Evolutionary conservation across 1,140 invertebrate species (phyloP), one percentile per base, ranked within the genome.

Genomic region (Phortica variegata): DNA sequence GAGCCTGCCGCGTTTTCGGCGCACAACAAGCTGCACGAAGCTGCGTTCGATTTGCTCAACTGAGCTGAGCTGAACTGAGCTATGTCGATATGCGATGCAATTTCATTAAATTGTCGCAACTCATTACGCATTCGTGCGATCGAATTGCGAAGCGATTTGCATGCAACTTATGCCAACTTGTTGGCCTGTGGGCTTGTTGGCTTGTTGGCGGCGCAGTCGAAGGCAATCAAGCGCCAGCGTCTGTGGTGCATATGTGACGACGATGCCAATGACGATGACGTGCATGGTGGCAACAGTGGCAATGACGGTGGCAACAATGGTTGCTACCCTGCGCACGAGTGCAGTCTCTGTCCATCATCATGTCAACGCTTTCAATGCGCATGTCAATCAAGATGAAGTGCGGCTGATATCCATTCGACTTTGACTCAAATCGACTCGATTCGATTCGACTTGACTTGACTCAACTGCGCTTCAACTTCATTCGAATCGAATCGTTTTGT

Each of bases 291-390:
- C 18, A 12, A 43, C 19, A 34, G 33, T 34, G 33, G 33, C 47
- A 56, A 20, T 53, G 33, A 26, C 54, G 32, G 36, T 36, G 17
- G 40, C 21, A 39, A 44, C 37, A 63, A 58, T 43, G 56, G 57
- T 70, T n/a, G n/a, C n/a, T n/a, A n/a, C n/a, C n/a, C n/a, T n/a
- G n/a, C n/a, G n/a, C n/a, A n/a, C n/a, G n/a, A n/a, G n/a, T n/a
- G n/a, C n/a, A n/a, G n/a, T n/a, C n/a, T n/a, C 58, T 73, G 70
- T 73, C 70, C 62, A 73, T 73, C 69, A 73, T 66, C 69, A 73
- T 73, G 70, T 73, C 70, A 73, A 73, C 69, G 62, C 69, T 55
- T 52, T 73, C 60, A 73, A 73, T 73, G 65, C 70, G 70, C 65
- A 65, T 73, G 70, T 66, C 70, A 73, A 73, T 73, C 70, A 73